Evolutionary conservation across 2,797 vertebrate species (phyloP).

Genomic region (Macrochelys suwanniensis): DNA sequence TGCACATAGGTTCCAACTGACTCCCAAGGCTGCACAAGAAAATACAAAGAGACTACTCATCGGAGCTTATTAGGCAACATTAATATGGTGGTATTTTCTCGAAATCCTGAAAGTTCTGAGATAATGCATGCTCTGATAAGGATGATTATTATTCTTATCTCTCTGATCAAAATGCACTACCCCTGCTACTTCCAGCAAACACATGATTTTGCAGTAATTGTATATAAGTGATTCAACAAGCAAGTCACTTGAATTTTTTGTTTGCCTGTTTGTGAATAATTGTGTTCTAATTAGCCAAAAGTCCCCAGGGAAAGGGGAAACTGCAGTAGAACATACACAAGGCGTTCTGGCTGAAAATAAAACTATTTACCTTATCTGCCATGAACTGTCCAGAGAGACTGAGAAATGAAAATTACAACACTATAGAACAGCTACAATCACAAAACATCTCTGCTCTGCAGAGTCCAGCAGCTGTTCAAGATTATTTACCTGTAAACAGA

Average conservation of each 20-base stretch:
- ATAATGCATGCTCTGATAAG: not conserved
- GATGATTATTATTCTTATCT: not conserved
- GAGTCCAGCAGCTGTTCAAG: not conserved
- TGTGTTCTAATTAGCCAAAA: slow-evolving; percentile 16
- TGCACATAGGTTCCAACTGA: not conserved
- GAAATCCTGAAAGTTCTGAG: not conserved
- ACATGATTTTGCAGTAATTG: not conserved
- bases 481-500: not conserved
- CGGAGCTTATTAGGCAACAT: not conserved
- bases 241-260: not conserved
- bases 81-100: not conserved
- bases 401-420: not conserved
- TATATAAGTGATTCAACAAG: not conserved
- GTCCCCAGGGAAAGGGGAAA: not conserved
- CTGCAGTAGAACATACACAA: not conserved
- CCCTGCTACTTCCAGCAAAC: slow-evolving; percentile 27
- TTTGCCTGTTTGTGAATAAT: slow-evolving; percentile 43
- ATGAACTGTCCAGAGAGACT: not conserved
- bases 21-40: not conserved
- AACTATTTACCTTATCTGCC: not conserved
- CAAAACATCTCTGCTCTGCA: not conserved
- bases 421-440: slow-evolving; percentile 25
- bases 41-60: not conserved
- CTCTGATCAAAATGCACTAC: not conserved
- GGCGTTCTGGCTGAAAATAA: slow-evolving; percentile 25